Conservation (phyloP, 2,797 vertebrate species). For the Coregonus sp. region DNA sequence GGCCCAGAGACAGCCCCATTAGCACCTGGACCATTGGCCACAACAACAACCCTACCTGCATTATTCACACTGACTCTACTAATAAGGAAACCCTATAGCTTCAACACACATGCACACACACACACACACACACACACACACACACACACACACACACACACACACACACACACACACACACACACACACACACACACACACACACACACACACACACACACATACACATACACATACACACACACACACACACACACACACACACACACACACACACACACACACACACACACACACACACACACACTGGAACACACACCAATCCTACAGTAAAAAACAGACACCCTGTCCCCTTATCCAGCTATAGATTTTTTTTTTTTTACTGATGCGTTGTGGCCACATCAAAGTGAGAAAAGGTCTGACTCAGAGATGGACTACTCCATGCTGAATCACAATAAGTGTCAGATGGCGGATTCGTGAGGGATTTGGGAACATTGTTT, state of each 20-base stretch:
- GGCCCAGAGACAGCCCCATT: conserved; percentile 73
- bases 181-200: background rate
- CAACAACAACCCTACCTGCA: conserved; percentile 73
- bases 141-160: conserved; percentile 23
- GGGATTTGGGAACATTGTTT: no score
- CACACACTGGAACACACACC: conserved; percentile 11
- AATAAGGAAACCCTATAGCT: conserved; percentile 74
- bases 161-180: conserved; percentile 16
- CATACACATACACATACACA: background rate
- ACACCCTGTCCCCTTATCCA: conserved; percentile 3
- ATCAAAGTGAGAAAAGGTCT: background rate
- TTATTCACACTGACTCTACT: conserved; percentile 71
- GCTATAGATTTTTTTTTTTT: background rate
- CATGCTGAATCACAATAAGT: background rate
- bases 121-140: background rate
- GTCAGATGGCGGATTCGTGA: no score
- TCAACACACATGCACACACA: background rate
- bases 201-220: no score
- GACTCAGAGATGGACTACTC: conserved; percentile 17
- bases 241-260: conserved; percentile 9
- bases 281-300: conserved; percentile 7
- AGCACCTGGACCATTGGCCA: conserved; percentile 74
- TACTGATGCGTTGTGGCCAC: conserved; percentile 10
- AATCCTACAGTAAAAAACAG: conserved; percentile 24
- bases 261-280: conserved; percentile 8